phyloP scores from a whole-genome alignment of 1,140 invertebrate species.

The Aphaenogaster rudis region DNA sequence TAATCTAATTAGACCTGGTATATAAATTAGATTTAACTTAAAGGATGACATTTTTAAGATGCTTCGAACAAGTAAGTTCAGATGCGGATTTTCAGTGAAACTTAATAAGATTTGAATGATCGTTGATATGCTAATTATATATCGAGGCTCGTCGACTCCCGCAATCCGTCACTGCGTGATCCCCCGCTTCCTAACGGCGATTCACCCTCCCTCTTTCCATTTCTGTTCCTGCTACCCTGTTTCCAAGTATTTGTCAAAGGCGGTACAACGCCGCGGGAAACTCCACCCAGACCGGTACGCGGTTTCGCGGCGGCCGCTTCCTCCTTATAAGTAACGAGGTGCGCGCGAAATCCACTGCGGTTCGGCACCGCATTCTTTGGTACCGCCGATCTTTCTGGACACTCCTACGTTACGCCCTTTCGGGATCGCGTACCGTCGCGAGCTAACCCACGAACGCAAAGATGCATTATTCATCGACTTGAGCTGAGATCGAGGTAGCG shows the following conservation, averaged over 20 bases:
- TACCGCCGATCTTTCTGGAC: slow-evolving; percentile 26
- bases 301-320: slow-evolving; percentile 36
- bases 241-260: slow-evolving; percentile 85
- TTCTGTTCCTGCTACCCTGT: slow-evolving; percentile 77
- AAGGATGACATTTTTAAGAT: neutral
- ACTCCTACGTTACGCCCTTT: slow-evolving; percentile 67
- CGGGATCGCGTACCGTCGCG: neutral
- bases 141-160: neutral
- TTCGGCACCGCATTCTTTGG: neutral
- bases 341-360: neutral
- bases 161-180: slow-evolving; percentile 17
- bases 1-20: neutral
- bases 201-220: slow-evolving; percentile 21
- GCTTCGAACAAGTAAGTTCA: neutral
- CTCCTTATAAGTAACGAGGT: slow-evolving; percentile 39
- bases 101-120: neutral
- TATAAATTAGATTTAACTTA: neutral
- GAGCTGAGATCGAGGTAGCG: neutral
- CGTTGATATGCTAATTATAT: neutral
- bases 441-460: neutral
- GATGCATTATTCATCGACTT: neutral
- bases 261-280: slow-evolving; percentile 83
- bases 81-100: neutral
- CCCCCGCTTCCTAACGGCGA: neutral
- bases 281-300: slow-evolving; percentile 79